Evolutionary conservation across 2,888 invertebrate genomes (phyloP).

Genomic region (Phengaris arion): DNA sequence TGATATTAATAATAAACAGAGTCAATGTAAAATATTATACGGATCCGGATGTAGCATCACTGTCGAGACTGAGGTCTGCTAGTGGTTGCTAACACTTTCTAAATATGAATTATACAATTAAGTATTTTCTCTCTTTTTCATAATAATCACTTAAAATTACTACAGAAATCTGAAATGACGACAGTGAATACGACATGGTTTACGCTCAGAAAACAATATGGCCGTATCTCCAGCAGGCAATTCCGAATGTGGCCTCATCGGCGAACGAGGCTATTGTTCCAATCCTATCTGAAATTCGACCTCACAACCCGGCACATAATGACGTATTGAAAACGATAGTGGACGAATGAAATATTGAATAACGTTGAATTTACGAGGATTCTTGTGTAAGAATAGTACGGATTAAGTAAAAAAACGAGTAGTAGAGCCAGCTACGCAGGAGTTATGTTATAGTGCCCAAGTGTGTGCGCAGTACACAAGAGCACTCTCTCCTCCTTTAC

Average conservation of each 20-base stretch:
- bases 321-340: slow-evolving; percentile 16
- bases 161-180: slow-evolving; percentile 1
- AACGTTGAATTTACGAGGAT: neutral
- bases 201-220: slow-evolving; percentile 5
- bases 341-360: slow-evolving; percentile 1
- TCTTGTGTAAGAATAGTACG: too few relatives aligned
- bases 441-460: too few relatives aligned
- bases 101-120: too few relatives aligned
- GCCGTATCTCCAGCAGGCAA: slow-evolving; percentile 6
- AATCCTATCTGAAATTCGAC: slow-evolving; percentile 11
- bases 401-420: neutral
- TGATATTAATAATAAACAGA: too few relatives aligned
- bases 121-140: neutral
- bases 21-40: too few relatives aligned
- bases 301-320: neutral
- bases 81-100: too few relatives aligned
- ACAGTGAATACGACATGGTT: neutral
- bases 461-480: too few relatives aligned
- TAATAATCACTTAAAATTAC: neutral
- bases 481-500: too few relatives aligned
- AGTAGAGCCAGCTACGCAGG: too few relatives aligned
- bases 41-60: too few relatives aligned
- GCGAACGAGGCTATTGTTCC: slow-evolving; percentile 9
- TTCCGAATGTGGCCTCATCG: slow-evolving; percentile 2
- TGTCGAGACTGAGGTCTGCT: too few relatives aligned